phyloP scores from a whole-genome alignment of 2,888 invertebrate species.

The Cheilosia vulpina region DNA sequence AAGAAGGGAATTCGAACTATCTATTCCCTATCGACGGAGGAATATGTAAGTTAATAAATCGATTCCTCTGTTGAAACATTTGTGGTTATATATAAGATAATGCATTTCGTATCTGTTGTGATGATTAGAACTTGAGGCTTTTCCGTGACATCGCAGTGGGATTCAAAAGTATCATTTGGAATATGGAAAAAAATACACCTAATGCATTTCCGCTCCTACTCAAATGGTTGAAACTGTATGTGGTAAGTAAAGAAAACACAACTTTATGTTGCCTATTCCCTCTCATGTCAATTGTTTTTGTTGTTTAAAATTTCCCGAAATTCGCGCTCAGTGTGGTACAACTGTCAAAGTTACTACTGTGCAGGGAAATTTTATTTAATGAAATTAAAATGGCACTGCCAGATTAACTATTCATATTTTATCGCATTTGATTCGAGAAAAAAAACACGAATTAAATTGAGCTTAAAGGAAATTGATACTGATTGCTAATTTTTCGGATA shows the following conservation, averaged over 20 bases:
- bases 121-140: slow-evolving; percentile 32
- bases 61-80: not conserved
- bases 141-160: slow-evolving; percentile 46
- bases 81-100: not conserved
- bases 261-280: no score
- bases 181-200: slow-evolving; percentile 36
- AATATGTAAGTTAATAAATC: slow-evolving; percentile 41
- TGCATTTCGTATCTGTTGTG: not conserved
- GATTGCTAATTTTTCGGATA: no score
- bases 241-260: slow-evolving; percentile 42
- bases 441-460: no score
- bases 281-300: no score
- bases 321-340: no score
- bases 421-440: no score
- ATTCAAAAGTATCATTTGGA: slow-evolving; percentile 42
- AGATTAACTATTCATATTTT: no score
- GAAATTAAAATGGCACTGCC: no score
- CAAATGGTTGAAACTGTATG: slow-evolving; percentile 63
- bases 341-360: no score
- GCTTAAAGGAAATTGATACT: no score
- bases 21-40: slow-evolving; percentile 10
- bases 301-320: no score
- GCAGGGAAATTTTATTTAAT: no score
- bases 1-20: slow-evolving; percentile 17
- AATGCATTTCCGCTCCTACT: slow-evolving; percentile 33